These are phyloP conservation scores for Mus musculus DNA, from an alignment of 2,113 vertebrate species.

Conservation along the genomic window GRCm39 chr12:107170001-107170500, in stretches of 20 bases:
- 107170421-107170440: not conserved
- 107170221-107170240: not conserved
- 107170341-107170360: fast-evolving
- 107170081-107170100: not conserved
- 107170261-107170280: not conserved
- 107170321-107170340: fast-evolving
- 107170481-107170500: fast-evolving
- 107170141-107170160: not conserved
- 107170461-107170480: not conserved
- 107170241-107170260: not conserved
- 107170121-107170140: conserved; percentile 26
- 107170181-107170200: conserved; percentile 28
- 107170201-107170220: conserved; percentile 38
- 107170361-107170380: not conserved
- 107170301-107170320: not conserved
- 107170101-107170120: not conserved
- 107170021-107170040: not conserved
- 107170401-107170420: not conserved
- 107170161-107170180: conserved; percentile 13
- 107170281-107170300: not conserved
- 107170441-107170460: too few species aligned
- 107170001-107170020: fast-evolving
- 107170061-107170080: not conserved
- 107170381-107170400: not conserved
- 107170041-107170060: fast-evolving